Percentiles rank a stretch among this genome's conserved stretches.
Evolutionary conservation across 2,888 invertebrate genomes (phyloP).

Genomic region (Megamerina dolium): DNA sequence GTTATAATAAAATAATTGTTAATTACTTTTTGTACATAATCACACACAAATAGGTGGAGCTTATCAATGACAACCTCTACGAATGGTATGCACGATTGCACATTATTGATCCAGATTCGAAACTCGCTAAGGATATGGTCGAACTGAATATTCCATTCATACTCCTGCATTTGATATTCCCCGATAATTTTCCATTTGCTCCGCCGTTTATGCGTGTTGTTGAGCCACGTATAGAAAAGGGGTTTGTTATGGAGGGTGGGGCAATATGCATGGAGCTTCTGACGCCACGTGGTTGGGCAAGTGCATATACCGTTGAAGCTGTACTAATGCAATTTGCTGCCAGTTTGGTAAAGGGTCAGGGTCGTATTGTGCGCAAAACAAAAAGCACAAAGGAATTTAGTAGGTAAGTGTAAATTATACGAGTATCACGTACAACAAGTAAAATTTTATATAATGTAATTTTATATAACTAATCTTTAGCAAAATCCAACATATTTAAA

Average conservation of each 20-base stretch:
- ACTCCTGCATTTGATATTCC: slow-evolving; percentile 73
- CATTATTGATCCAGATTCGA: slow-evolving; percentile 78
- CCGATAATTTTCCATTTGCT: slow-evolving; percentile 83
- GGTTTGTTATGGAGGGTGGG: slow-evolving; percentile 86
- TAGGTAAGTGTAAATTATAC: slow-evolving; percentile 44
- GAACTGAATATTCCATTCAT: slow-evolving; percentile 70
- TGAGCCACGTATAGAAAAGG: slow-evolving; percentile 73
- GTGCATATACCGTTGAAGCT: slow-evolving; percentile 80
- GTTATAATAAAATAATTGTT: too few relatives aligned
- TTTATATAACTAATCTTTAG: too few relatives aligned
- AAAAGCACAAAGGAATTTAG: slow-evolving; percentile 74
- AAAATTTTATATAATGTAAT: neutral
- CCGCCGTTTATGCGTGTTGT: slow-evolving; percentile 81
- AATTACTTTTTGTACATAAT: neutral
- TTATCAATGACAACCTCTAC: slow-evolving; percentile 79
- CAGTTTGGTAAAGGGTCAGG: slow-evolving; percentile 82
- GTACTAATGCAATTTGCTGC: slow-evolving; percentile 86
- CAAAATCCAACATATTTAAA: too few relatives aligned
- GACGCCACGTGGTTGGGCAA: slow-evolving; percentile 83
- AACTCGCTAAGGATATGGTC: slow-evolving; percentile 73
- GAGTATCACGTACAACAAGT: too few relatives aligned
- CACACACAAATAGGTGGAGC: slow-evolving; percentile 56
- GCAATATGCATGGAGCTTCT: slow-evolving; percentile 85
- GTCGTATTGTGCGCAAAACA: slow-evolving; percentile 71
- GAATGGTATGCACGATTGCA: slow-evolving; percentile 82